Percentiles rank a stretch among this genome's conserved stretches.
phyloP scores from a whole-genome alignment of 2,888 invertebrate species.

The Dicyrtomina minuta region DNA sequence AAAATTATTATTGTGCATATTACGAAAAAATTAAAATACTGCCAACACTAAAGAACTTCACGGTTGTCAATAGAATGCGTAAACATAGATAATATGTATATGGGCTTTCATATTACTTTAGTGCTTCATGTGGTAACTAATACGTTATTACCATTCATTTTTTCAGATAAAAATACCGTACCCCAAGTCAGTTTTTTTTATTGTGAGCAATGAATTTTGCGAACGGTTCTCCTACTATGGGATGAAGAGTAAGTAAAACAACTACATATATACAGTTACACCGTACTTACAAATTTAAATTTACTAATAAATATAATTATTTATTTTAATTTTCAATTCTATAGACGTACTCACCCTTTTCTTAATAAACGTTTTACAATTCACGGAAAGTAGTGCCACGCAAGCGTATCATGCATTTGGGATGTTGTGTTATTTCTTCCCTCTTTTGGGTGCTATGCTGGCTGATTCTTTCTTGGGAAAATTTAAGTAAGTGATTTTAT shows the following conservation, averaged over 20 bases:
- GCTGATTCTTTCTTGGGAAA: constrained; percentile 91
- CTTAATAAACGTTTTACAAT: constrained; percentile 75
- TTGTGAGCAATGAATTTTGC: constrained; percentile 95
- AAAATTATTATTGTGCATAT: no score
- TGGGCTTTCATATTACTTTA: no score
- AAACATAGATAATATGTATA: no score
- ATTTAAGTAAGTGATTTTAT: constrained; percentile 65
- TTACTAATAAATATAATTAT: neutral
- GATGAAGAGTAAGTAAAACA: constrained; percentile 77
- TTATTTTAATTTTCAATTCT: constrained; percentile 41
- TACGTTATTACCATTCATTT: no score
- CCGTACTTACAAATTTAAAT: neutral
- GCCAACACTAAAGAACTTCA: no score
- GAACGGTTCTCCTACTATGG: constrained; percentile 98
- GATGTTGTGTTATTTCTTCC: constrained; percentile 86
- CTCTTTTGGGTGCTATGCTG: constrained; percentile 84
- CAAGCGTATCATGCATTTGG: constrained; percentile 85
- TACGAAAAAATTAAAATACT: no score
- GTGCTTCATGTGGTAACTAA: no score
- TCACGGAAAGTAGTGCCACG: constrained; percentile 72
- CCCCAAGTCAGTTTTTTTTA: constrained; percentile 88
- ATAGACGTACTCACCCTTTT: constrained; percentile 90
- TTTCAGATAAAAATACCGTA: constrained; percentile 60
- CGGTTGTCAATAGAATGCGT: no score
- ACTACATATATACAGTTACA: neutral